phyloP scores from a whole-genome alignment of 2,113 vertebrate genomes.

The Ptilonorhynchus violaceus region DNA sequence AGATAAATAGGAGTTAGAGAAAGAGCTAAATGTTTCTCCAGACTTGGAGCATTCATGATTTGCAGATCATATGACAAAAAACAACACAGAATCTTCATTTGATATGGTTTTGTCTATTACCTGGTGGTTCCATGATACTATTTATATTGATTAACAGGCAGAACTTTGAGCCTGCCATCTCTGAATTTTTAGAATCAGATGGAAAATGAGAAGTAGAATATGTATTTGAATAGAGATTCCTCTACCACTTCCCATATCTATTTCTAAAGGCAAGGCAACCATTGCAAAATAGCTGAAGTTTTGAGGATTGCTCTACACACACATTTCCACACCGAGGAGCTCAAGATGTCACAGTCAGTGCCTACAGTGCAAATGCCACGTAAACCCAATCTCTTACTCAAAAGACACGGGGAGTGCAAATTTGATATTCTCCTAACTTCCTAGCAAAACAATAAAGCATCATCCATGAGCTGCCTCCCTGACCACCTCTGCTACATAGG shows the following conservation, averaged over 20 bases:
- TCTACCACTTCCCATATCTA: neutral
- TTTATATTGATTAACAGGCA: neutral
- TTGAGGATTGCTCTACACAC: neutral
- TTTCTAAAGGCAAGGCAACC: neutral
- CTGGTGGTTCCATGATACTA: neutral
- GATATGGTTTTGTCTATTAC: neutral
- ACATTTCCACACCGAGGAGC: neutral
- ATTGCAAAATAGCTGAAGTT: neutral
- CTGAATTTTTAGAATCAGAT: neutral
- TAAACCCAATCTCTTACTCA: neutral
- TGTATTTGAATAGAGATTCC: neutral
- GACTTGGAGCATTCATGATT: neutral
- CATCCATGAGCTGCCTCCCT: neutral
- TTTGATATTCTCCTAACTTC: neutral
- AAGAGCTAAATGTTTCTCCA: neutral
- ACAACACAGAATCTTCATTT: neutral
- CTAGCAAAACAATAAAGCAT: neutral
- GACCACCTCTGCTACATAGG: neutral
- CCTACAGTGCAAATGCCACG: accelerated
- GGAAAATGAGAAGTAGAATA: neutral
- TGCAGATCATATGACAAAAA: neutral
- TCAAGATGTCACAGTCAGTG: neutral
- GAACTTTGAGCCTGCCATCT: neutral
- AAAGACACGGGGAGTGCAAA: neutral
- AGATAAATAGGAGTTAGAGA: neutral